Evolutionary conservation across 2,888 invertebrate genomes (phyloP).

Genomic region (Callosobruchus maculatus): DNA sequence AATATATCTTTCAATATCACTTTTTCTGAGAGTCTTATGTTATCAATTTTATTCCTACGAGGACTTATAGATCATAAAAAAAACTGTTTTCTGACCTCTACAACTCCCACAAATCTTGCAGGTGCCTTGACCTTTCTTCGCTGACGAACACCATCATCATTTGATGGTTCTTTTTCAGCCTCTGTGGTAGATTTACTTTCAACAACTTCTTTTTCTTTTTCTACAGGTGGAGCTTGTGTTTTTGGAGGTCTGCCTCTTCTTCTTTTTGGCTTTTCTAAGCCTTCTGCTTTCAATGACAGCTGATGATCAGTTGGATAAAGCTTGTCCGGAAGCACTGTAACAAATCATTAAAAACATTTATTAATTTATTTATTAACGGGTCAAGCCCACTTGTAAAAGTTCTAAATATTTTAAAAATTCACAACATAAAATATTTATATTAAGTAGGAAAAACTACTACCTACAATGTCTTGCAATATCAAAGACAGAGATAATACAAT

Average conservation of each 20-base stretch:
- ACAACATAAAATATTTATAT: too few species aligned
- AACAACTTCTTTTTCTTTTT: slow-evolving; percentile 21
- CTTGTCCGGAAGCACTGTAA: slow-evolving; percentile 59
- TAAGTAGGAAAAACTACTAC: too few species aligned
- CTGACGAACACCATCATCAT: slow-evolving; percentile 51
- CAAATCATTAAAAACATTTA: slow-evolving; percentile 1
- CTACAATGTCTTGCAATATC: too few species aligned
- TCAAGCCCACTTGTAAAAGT: too few species aligned
- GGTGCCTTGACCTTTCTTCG: slow-evolving; percentile 66
- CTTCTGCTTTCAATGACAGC: slow-evolving; percentile 60
- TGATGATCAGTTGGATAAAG: slow-evolving; percentile 65
- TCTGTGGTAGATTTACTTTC: slow-evolving; percentile 11
- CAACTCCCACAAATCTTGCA: slow-evolving; percentile 56
- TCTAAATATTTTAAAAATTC: too few species aligned
- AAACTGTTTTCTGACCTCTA: slow-evolving; percentile 51
- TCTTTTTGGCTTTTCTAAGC: slow-evolving; percentile 61
- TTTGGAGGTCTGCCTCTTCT: slow-evolving; percentile 72
- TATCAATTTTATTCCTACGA: too few species aligned
- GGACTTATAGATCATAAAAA: background rate
- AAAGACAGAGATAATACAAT: too few species aligned
- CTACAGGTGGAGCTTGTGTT: slow-evolving; percentile 29
- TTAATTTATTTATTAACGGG: too few species aligned
- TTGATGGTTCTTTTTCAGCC: slow-evolving; percentile 26
- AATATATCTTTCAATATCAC: too few species aligned
- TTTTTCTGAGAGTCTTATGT: too few species aligned